A percentile compares a stretch with the other conserved stretches of the same genome.
phyloP scores from a whole-genome alignment of 2,888 invertebrate genomes.

The Elgonia sp. region DNA sequence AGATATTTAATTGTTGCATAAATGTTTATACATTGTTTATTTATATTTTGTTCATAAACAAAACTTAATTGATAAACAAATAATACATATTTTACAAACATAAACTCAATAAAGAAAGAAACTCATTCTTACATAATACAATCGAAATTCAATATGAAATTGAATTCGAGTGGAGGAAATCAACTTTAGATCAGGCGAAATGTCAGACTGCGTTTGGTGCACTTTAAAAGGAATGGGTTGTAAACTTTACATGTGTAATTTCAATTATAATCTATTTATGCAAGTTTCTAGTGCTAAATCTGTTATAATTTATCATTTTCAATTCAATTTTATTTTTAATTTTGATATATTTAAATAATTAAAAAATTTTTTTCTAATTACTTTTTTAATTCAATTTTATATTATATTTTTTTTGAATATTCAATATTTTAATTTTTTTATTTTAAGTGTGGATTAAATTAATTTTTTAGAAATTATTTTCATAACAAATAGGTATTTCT shows the following conservation, averaged over 20 bases:
- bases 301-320: not conserved
- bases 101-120: conserved; percentile 18
- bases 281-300: not conserved
- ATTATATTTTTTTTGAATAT: too few species aligned
- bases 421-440: too few species aligned
- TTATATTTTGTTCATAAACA: not conserved
- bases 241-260: not conserved
- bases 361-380: too few species aligned
- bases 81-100: not conserved
- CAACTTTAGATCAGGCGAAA: conserved; percentile 55
- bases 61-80: not conserved
- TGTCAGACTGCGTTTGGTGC: conserved; percentile 24
- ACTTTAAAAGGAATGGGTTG: not conserved
- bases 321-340: too few species aligned
- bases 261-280: not conserved
- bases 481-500: too few species aligned
- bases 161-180: conserved; percentile 52
- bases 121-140: conserved; percentile 29
- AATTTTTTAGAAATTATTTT: too few species aligned
- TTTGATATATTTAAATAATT: too few species aligned
- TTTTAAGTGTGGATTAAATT: too few species aligned
- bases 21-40: too few species aligned
- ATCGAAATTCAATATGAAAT: conserved; percentile 33
- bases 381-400: too few species aligned
- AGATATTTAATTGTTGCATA: too few species aligned